phyloP scores from a whole-genome alignment of 2,888 invertebrate genomes.

The Podotricha telesiphe region DNA sequence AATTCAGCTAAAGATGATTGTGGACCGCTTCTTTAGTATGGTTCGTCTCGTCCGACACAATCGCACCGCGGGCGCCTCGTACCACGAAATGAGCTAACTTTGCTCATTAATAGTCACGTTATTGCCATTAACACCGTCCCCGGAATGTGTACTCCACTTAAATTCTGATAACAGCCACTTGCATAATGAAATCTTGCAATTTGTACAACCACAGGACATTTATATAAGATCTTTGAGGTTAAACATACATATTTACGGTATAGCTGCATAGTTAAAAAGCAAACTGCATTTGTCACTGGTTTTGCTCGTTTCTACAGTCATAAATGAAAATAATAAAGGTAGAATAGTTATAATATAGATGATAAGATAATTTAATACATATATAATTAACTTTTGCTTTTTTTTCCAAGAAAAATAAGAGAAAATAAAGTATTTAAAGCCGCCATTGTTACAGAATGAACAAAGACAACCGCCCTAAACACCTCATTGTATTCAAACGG shows the following conservation, averaged over 20 bases:
- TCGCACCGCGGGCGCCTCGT: constrained; percentile 46
- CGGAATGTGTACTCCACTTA: constrained; percentile 69
- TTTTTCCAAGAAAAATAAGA: background rate
- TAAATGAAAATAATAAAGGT: no score
- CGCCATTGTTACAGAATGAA: background rate
- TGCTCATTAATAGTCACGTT: constrained; percentile 78
- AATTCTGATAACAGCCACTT: constrained; percentile 48
- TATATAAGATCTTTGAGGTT: constrained; percentile 8
- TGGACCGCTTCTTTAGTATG: constrained; percentile 6
- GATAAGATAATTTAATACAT: no score
- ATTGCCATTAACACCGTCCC: constrained; percentile 74
- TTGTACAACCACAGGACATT: constrained; percentile 19
- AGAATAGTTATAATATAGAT: no score
- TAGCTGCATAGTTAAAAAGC: background rate
- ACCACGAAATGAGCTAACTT: constrained; percentile 74
- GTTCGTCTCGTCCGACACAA: constrained; percentile 23
- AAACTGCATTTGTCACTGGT: background rate
- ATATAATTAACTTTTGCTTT: no score
- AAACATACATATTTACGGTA: background rate
- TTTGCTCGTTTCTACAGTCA: no score
- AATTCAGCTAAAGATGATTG: constrained; percentile 58
- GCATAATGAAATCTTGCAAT: constrained; percentile 32
- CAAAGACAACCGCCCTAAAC: background rate
- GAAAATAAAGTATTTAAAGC: background rate
- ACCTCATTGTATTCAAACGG: background rate